These are phyloP conservation scores for Hemitrygon akajei DNA, from an alignment of 2,797 vertebrate species.

Conservation along the genomic window DNA sequence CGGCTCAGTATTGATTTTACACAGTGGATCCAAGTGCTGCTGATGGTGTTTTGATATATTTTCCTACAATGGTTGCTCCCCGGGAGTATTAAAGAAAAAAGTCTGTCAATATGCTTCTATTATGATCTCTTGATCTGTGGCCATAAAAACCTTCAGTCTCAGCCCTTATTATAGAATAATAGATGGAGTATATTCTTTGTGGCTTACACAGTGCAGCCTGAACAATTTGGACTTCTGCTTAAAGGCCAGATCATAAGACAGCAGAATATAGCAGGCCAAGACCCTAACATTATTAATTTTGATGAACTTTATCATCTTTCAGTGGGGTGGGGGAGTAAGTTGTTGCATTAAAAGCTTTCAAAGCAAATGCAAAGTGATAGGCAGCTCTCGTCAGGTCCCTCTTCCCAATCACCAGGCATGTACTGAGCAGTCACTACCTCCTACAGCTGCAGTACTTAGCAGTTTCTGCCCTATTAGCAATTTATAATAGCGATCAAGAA, in stretches of 20 bases:
- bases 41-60: constrained; percentile 99
- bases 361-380: constrained; percentile 83
- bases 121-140: constrained; percentile 99
- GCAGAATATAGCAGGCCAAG: constrained; percentile 63
- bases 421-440: constrained; percentile 77
- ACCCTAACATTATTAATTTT: constrained; percentile 68
- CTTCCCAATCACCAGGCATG: constrained; percentile 83
- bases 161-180: constrained; percentile 94
- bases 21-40: constrained; percentile 91
- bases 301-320: constrained; percentile 92
- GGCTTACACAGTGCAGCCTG: constrained; percentile 53
- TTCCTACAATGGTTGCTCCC: constrained; percentile 84
- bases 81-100: constrained; percentile 80
- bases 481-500: constrained; percentile 99
- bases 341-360: constrained; percentile 71
- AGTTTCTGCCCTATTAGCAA: constrained; percentile 98
- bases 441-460: constrained; percentile 69
- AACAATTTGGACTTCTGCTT: constrained; percentile 51
- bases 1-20: constrained; percentile 99
- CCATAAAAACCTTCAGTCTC: constrained; percentile 87
- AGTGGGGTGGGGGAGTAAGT: constrained; percentile 64
- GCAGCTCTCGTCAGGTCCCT: constrained; percentile 74
- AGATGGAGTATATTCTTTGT: constrained; percentile 57
- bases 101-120: constrained; percentile 99
- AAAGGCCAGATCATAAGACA: constrained; percentile 59